Conservation (phyloP, 2,113 vertebrate genomes). For the Lepisosteus osseus region DNA sequence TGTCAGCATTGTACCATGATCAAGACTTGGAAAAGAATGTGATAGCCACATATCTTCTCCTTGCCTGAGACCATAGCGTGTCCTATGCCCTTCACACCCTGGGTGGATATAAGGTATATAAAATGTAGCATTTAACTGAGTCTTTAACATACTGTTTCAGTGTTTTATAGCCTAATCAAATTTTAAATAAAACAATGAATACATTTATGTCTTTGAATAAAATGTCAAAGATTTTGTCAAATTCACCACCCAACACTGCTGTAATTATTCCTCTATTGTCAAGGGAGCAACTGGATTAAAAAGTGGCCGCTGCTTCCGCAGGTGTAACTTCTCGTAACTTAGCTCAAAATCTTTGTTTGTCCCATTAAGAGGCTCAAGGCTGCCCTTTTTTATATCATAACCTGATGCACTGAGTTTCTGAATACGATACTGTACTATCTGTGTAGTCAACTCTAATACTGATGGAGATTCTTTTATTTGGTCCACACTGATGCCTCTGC, state of each 20-base stretch:
- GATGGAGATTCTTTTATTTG: constrained; percentile 76
- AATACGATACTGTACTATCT: constrained; percentile 82
- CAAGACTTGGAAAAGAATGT: no score
- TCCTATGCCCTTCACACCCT: no score
- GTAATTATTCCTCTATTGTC: constrained; percentile 15
- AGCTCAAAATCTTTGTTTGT: constrained; percentile 92
- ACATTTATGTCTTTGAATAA: no score
- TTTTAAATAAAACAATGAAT: no score
- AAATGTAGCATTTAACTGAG: no score
- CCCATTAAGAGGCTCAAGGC: constrained; percentile 72
- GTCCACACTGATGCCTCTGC: constrained; percentile 71
- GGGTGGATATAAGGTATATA: no score
- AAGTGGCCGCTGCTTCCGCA: constrained; percentile 74
- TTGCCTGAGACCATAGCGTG: no score
- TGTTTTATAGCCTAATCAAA: no score
- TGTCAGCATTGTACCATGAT: no score
- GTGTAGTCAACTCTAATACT: constrained; percentile 81
- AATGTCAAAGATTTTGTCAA: no score
- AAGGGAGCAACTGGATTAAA: constrained; percentile 91
- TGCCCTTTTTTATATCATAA: constrained; percentile 67
- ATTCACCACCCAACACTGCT: background rate
- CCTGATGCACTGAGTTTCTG: constrained; percentile 69
- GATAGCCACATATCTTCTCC: no score
- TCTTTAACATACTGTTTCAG: no score
- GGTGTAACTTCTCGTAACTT: constrained; percentile 72